Conservation (phyloP, 1,140 invertebrate species). For the Melanaphis sacchari region DNA sequence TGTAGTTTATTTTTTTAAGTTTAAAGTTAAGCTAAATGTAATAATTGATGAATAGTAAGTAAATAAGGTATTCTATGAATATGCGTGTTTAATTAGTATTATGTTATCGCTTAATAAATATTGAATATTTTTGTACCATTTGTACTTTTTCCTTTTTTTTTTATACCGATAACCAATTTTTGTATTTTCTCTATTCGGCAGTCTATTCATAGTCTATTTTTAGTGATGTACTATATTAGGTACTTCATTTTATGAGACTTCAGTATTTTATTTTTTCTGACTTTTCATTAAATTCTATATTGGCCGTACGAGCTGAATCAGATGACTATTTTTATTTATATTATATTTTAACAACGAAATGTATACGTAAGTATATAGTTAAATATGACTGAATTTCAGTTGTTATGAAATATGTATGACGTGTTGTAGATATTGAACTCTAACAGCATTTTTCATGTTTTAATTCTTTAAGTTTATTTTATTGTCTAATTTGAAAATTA, state of each 20-base stretch:
- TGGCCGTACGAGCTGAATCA: background rate
- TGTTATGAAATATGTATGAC: background rate
- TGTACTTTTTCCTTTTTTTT: background rate
- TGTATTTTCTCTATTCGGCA: background rate
- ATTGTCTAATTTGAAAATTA: background rate
- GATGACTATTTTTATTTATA: background rate
- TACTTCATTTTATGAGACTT: background rate
- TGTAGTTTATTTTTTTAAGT: background rate
- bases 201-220: background rate
- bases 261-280: background rate
- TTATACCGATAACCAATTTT: background rate
- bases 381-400: background rate
- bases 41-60: background rate
- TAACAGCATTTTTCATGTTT: background rate
- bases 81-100: background rate
- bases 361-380: background rate
- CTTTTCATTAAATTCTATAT: background rate
- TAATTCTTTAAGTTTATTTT: background rate
- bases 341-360: background rate
- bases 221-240: background rate
- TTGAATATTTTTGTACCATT: background rate
- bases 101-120: background rate
- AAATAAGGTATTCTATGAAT: background rate
- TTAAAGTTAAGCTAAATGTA: background rate
- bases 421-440: background rate